phyloP scores from a whole-genome alignment of 2,888 invertebrate genomes.

The Meghimatium bilineatum region DNA sequence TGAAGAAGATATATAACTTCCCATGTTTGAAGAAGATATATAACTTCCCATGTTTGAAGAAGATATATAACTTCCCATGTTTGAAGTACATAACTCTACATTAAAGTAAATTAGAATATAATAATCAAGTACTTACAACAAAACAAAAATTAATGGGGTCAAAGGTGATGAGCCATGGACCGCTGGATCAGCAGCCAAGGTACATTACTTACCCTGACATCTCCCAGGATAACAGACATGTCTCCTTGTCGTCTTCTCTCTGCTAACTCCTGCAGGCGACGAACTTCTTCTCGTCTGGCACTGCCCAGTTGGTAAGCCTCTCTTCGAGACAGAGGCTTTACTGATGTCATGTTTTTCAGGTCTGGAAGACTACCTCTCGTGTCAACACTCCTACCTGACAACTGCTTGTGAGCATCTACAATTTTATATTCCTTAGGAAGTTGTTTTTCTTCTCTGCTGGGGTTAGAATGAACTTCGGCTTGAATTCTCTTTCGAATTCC shows the following conservation, averaged over 20 bases:
- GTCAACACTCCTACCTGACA: conserved; percentile 54
- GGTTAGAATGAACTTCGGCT: conserved; percentile 62
- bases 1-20: too few relatives aligned
- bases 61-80: too few relatives aligned
- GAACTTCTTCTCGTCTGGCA: conserved; percentile 88
- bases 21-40: too few relatives aligned
- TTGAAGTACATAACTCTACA: too few relatives aligned
- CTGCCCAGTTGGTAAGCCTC: conserved; percentile 89
- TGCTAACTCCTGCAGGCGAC: conserved; percentile 86
- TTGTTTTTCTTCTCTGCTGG: conserved; percentile 50
- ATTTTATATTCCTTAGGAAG: conserved; percentile 85
- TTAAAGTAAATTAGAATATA: too few relatives aligned
- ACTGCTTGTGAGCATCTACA: conserved; percentile 64
- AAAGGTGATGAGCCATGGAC: too few relatives aligned
- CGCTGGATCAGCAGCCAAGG: too few relatives aligned
- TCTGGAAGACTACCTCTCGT: conserved; percentile 93
- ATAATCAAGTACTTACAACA: too few relatives aligned
- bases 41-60: too few relatives aligned
- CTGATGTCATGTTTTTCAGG: conserved; percentile 82
- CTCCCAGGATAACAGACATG: conserved; percentile 74
- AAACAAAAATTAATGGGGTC: too few relatives aligned
- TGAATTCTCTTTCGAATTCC: conserved; percentile 75
- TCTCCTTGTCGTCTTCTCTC: conserved; percentile 74
- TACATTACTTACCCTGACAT: conserved; percentile 72
- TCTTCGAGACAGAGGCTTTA: conserved; percentile 91